Evolutionary conservation across 35 echinoderm and acorn worm species (phyloP), one percentile per base, ranked within the genome.

Genomic region (Chiridota heheva): DNA sequence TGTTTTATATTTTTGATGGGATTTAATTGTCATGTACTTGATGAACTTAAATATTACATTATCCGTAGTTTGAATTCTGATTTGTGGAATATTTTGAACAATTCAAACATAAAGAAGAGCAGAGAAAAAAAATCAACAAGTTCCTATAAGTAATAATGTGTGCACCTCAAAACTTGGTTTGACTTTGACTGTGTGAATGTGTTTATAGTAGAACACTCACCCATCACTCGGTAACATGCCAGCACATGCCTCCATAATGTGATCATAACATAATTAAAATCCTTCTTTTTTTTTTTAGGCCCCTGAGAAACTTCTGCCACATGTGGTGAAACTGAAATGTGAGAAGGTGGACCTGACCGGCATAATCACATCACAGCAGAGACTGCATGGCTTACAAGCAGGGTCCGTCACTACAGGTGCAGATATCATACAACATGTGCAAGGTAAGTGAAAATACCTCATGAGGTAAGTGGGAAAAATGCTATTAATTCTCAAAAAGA

Each of bases 231-330:
- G 15, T n/a, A 16, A 42, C 15, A 10, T 46, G 69, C 44, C 34
- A 35, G 18, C 29, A 24, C 18, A 40, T 2, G 2, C 32, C 40
- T 47, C 18, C 16, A 73, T 3, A 25, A 25, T 17, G 49, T 15
- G 69, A 0, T 12, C 69, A 12, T 17, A 17, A 13, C 17, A 10
- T 1, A 17, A 12, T 46, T 29, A 40, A 1, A 4, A 35, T 80
- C 31, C 6, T 15, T 80, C 30, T 48, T 72, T 35, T 44, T 64
- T 1, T 7, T 15, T 40, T 15, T 45, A 91, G 89, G 89, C 89
- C 1, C 82, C 89, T 2, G 89, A 91, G 53, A 67, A 51, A 55
- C 64, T 91, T 18, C 73, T 91, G 17, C 8, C 58, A 35, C 73
- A 72, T 36, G 56, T 79, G n/a, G 64, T 83, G 7, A 46, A 73